These are phyloP conservation scores for Eurystomus gularis DNA, from an alignment of 2,113 vertebrate genomes.

Conservation along the genomic window DNA sequence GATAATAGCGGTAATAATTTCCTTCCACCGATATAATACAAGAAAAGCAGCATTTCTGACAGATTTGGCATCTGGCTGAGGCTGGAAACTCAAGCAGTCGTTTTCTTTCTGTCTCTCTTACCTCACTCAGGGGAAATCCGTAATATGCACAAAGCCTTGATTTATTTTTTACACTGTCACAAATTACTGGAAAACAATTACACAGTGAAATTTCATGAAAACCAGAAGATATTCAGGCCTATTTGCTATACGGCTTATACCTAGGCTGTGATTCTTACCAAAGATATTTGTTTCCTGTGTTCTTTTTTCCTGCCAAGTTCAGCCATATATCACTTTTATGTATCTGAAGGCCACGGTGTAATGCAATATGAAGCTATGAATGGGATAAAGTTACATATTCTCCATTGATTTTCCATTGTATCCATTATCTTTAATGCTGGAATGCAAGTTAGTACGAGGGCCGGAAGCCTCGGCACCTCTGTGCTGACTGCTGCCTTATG, in stretches of 20 bases:
- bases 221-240: neutral
- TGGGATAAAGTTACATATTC: constrained; percentile 56
- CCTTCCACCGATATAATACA: constrained; percentile 9
- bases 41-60: constrained; percentile 8
- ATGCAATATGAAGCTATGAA: constrained; percentile 57
- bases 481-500: constrained; percentile 50
- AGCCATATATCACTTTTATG: constrained; percentile 59
- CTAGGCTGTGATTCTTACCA: neutral
- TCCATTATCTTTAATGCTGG: constrained; percentile 61
- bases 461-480: constrained; percentile 67
- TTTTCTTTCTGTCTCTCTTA: constrained; percentile 27
- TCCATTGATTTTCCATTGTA: constrained; percentile 68
- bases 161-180: constrained; percentile 60
- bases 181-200: constrained; percentile 56
- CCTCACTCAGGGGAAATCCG: constrained; percentile 39
- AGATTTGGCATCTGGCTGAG: constrained; percentile 17
- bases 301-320: constrained; percentile 6
- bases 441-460: constrained; percentile 60
- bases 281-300: constrained; percentile 16
- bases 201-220: constrained; percentile 41
- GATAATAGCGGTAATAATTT: constrained; percentile 45
- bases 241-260: neutral
- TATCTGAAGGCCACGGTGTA: constrained; percentile 28
- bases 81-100: neutral
- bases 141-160: constrained; percentile 4